Percentiles rank a stretch among this genome's conserved stretches.
These are phyloP conservation scores for Myioborus melanocephalus DNA, from an alignment of 2,797 vertebrate genomes.

Conservation along the genomic window DNA sequence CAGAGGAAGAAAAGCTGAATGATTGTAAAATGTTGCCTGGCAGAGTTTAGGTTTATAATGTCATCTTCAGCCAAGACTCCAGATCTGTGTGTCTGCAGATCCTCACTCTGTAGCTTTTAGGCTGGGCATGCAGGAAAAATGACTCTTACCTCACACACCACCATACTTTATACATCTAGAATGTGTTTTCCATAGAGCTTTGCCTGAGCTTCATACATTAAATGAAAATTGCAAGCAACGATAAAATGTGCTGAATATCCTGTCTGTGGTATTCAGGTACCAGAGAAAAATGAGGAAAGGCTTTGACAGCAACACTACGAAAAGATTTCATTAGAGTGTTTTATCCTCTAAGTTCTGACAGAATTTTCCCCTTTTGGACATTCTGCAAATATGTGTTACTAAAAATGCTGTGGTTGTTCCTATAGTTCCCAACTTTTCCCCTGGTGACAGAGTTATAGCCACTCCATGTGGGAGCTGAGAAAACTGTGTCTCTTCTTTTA, in stretches of 20 bases:
- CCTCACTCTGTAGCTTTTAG: background rate
- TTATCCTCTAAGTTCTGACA: background rate
- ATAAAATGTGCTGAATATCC: background rate
- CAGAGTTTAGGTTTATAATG: background rate
- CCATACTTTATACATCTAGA: background rate
- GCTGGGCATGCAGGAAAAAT: background rate
- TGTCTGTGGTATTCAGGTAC: background rate
- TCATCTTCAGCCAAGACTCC: background rate
- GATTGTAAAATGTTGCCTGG: background rate
- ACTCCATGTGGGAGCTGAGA: background rate
- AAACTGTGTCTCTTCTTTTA: background rate
- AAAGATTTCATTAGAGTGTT: background rate
- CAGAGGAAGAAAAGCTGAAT: background rate
- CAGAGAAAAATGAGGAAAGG: background rate
- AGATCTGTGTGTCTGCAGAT: background rate
- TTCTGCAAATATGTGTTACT: background rate
- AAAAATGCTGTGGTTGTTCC: background rate
- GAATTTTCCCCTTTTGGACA: background rate
- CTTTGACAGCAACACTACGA: background rate
- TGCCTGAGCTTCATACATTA: background rate
- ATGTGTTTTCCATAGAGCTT: background rate
- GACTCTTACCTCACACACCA: background rate
- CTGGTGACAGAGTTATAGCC: background rate
- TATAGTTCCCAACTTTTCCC: background rate
- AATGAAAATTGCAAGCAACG: background rate